phyloP scores from a whole-genome alignment of 2,888 invertebrate species.

The Caenorhabditis zanzibari region DNA sequence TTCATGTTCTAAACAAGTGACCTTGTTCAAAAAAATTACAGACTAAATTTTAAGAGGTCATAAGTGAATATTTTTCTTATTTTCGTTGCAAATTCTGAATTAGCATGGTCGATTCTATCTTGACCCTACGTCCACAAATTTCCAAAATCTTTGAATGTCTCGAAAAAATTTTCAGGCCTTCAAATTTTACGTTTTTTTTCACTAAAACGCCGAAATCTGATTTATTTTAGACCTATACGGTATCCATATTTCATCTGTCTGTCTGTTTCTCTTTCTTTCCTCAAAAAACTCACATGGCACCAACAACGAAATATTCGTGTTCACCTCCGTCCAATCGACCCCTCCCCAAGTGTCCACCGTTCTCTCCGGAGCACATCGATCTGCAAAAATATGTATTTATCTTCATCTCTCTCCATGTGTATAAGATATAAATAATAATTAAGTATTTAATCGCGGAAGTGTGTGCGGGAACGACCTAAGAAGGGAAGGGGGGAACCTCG shows the following conservation, averaged over 20 bases:
- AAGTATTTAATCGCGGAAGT: constrained; percentile 49
- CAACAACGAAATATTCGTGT: constrained; percentile 64
- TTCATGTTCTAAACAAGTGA: too few species aligned
- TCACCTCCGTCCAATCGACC: constrained; percentile 78
- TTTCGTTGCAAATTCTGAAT: too few species aligned
- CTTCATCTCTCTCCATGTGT: not conserved
- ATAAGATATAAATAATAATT: constrained; percentile 56
- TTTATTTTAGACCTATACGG: too few species aligned
- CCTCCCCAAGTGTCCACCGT: constrained; percentile 79
- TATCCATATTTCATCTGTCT: not conserved
- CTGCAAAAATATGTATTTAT: constrained; percentile 65
- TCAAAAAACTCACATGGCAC: constrained; percentile 62
- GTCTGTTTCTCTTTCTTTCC: not conserved
- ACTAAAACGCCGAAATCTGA: too few species aligned
- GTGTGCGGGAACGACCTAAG: constrained; percentile 13
- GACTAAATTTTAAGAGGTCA: too few species aligned
- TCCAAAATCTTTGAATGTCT: too few species aligned
- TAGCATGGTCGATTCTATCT: too few species aligned
- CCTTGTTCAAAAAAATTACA: too few species aligned
- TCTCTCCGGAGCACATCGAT: constrained; percentile 76
- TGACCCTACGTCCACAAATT: too few species aligned
- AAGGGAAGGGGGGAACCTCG: constrained; percentile 9
- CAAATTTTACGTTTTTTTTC: too few species aligned
- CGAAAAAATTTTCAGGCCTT: too few species aligned
- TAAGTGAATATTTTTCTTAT: too few species aligned